Base-by-base conservation (phyloP, 2,113 vertebrate genomes). In the Xenus cinereus region DNA sequence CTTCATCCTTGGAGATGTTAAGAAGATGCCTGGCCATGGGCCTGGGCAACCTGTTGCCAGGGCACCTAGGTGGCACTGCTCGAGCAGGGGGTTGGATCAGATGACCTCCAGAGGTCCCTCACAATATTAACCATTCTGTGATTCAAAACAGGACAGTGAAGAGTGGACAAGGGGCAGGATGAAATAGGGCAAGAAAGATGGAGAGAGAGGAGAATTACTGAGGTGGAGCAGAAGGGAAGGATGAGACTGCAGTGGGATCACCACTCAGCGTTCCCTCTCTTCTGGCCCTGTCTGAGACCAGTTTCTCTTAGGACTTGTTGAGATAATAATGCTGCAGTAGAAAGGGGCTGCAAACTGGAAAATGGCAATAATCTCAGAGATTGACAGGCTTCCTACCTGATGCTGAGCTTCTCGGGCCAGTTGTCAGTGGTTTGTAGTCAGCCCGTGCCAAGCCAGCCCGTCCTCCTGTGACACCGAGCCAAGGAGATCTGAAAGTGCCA, bases 381-480 rank as follows among this genome's bases (percentile, higher is more conserved):
- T 62, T 77, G 35, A 16, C 43, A 76, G 14, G 53, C 5, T 80
- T 45, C 13, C 45, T 35, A 26, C 16, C 45, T 22, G 33, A 18
- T 54, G 22, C 48, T 50, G 79, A 72, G 24, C n/a, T 85, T 72
- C 53, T 81, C 15, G 23, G 74, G 35, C 30, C 8, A 14, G 30
- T 32, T 74, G 8, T 81, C 54, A 56, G 41, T 7, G 7, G 20
- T 66, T 5, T 57, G 45, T 10, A 74, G 41, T 27, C 43, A 41
- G 6, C 24, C 46, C 56, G 46, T 62, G 60, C 66, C 60, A 90
- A 67, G 24, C 14, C n/a, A 85, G 46, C 10, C 50, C 2, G 0
- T 43, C 33, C 62, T 72, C 27, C 73, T 33, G 56, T 3, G 14
- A 43, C 7, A 57, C 7, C 0, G 0, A 88, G 27, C 19, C 26